A percentile compares a stretch with the other conserved stretches of the same genome.
Evolutionary conservation across 1,140 invertebrate species (phyloP).

Genomic region (Bathynomus jamesi): DNA sequence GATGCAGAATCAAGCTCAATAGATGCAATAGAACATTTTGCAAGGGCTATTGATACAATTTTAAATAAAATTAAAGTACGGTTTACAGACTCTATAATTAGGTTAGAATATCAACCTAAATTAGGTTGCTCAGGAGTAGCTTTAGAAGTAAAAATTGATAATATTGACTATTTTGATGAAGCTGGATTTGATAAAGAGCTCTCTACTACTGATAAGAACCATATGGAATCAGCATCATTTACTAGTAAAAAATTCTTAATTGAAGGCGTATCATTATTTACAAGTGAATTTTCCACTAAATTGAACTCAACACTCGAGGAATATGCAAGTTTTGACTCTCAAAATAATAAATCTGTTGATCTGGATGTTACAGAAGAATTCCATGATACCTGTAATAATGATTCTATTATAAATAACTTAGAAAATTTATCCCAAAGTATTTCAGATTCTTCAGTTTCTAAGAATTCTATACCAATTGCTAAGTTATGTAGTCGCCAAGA

Average conservation of each 20-base stretch:
- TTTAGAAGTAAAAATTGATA: conserved; percentile 61
- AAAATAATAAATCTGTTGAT: no score
- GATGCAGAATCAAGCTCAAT: conserved; percentile 48
- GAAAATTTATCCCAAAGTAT: no score
- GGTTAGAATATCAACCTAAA: conserved; percentile 70
- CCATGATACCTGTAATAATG: no score
- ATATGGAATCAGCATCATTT: conserved; percentile 64
- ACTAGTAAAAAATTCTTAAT: conserved; percentile 72
- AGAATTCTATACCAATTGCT: conserved; percentile 56
- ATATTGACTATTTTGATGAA: conserved; percentile 80
- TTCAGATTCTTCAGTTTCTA: no score
- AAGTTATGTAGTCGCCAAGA: conserved; percentile 67
- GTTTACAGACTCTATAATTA: conserved; percentile 70
- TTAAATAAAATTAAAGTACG: conserved; percentile 77
- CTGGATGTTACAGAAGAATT: no score
- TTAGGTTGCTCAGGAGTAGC: conserved; percentile 66
- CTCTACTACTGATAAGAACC: conserved; percentile 42
- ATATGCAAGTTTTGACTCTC: no score
- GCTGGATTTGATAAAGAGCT: conserved; percentile 53
- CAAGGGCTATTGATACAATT: conserved; percentile 83
- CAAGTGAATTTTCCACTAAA: conserved; percentile 69
- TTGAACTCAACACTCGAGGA: no score
- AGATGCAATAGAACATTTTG: conserved; percentile 83
- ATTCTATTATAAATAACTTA: no score
- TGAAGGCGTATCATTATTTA: conserved; percentile 68